phyloP scores from a whole-genome alignment of 1,140 invertebrate species.

The Drosophila ironensis region DNA sequence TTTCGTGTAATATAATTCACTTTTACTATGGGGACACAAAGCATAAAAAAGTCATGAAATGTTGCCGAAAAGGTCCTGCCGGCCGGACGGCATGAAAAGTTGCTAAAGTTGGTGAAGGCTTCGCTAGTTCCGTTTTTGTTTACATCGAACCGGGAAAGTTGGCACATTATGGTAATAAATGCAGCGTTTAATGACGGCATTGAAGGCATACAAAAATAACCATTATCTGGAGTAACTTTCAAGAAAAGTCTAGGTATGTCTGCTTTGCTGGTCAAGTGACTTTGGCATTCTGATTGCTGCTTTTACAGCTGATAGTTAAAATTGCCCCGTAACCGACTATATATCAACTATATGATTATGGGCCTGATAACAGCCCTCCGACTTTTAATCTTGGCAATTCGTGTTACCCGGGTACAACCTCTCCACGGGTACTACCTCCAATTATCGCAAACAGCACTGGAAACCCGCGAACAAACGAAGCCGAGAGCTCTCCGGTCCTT shows the following conservation, averaged over 20 bases:
- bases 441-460: conserved; percentile 37
- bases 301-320: conserved; percentile 27
- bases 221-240: no score
- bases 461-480: conserved; percentile 38
- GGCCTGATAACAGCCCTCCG: conserved; percentile 7
- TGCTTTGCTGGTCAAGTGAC: no score
- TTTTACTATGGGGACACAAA: conserved; percentile 25
- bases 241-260: no score
- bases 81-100: conserved; percentile 21
- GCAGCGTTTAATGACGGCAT: no score
- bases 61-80: conserved; percentile 11
- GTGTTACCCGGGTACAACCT: conserved; percentile 3
- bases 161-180: no score
- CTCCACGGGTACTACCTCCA: conserved; percentile 8
- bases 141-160: no score
- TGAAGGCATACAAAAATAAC: no score
- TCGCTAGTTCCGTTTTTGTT: background rate
- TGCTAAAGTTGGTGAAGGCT: background rate
- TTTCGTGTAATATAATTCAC: conserved; percentile 49
- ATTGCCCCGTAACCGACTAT: conserved; percentile 5
- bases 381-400: conserved; percentile 20
- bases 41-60: conserved; percentile 33
- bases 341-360: conserved; percentile 21
- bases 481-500: conserved; percentile 57
- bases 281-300: no score